Base-by-base conservation (phyloP, 2,113 vertebrate genomes). In the Hipposideros armiger region DNA sequence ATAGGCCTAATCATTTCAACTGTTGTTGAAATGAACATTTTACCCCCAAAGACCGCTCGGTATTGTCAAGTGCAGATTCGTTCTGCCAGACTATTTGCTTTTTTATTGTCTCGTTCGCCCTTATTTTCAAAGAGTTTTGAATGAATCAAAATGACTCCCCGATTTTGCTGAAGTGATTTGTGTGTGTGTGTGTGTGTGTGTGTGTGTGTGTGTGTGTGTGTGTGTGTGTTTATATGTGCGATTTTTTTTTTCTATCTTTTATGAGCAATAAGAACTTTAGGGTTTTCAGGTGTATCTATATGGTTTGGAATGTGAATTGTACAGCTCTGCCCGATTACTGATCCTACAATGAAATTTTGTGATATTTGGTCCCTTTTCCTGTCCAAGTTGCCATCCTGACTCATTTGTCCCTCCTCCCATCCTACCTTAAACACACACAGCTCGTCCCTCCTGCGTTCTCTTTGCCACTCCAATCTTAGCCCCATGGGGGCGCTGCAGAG, bases 401-500 rank as follows among this genome's bases (percentile, higher is more conserved):
- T 91, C 54, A 32, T 42, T 70, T 26, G 7, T n/a, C n/a, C 30
- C 50, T 19, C 66, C 32, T 4, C 45, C 42, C 17, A 7, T 16
- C 67, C 2, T 9, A 45, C 28, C 19, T 92, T 36, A 47, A 87
- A 78, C 11, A 58, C 9, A 45, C 47, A 52, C 17, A 36, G 72
- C 32, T 17, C 45, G 89, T 80, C 24, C 30, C 77, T 91, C 56
- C 45, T 20, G 40, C 22, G 19, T 95, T 94, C 28, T 19, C 72
- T 42, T 85, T 64, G 97, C 93, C 32, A 54, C 62, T 87, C 95
- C 94, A 64, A 22, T 76, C 1, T 70, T 4, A 0, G 20, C 97
- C 97, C 78, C 98, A 87, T 97, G 95, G 90, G 69, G 77, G 97
- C 73, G 4, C 96, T 87, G 82, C 95, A 11, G 36, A 97, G 85